Evolutionary conservation across 64 coral and sea anemone genomes (phyloP).

Genomic region (Acropora yongei): DNA sequence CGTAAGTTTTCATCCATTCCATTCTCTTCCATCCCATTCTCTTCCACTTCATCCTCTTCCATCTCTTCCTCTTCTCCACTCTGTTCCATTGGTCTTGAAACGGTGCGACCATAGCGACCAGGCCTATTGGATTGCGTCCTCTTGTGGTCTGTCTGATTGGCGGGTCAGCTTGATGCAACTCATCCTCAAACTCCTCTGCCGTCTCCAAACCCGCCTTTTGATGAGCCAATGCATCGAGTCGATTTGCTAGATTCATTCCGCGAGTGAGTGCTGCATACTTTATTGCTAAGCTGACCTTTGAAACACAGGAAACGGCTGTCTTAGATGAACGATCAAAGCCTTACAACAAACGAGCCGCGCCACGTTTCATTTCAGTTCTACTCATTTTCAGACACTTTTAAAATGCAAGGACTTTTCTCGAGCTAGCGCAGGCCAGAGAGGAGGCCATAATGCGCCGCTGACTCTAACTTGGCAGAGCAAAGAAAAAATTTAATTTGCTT

Average conservation of each 20-base stretch:
- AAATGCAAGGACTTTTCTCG: no score
- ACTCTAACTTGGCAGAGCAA: no score
- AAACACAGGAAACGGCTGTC: no score
- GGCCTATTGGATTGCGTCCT: not conserved
- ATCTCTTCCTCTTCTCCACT: slow-evolving; percentile 36
- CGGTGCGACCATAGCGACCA: not conserved
- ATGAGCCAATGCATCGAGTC: slow-evolving; percentile 76
- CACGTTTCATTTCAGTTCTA: no score
- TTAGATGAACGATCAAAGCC: no score
- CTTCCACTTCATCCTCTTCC: slow-evolving; percentile 54
- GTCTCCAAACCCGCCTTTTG: slow-evolving; percentile 85
- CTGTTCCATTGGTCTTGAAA: slow-evolving; percentile 14
- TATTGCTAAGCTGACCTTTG: slow-evolving; percentile 95
- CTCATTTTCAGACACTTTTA: no score
- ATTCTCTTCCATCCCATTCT: slow-evolving; percentile 7
- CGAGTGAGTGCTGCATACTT: slow-evolving; percentile 91
- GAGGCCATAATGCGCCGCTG: no score
- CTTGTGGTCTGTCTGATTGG: not conserved
- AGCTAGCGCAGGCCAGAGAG: no score
- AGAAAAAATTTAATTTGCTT: no score
- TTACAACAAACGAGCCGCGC: no score
- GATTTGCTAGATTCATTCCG: slow-evolving; percentile 89
- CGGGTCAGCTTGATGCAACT: slow-evolving; percentile 42
- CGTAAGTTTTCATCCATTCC: slow-evolving; percentile 52
- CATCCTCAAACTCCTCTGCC: slow-evolving; percentile 52